phyloP scores from a whole-genome alignment of 2,797 vertebrate species.

The Coranthus polyacanthus region DNA sequence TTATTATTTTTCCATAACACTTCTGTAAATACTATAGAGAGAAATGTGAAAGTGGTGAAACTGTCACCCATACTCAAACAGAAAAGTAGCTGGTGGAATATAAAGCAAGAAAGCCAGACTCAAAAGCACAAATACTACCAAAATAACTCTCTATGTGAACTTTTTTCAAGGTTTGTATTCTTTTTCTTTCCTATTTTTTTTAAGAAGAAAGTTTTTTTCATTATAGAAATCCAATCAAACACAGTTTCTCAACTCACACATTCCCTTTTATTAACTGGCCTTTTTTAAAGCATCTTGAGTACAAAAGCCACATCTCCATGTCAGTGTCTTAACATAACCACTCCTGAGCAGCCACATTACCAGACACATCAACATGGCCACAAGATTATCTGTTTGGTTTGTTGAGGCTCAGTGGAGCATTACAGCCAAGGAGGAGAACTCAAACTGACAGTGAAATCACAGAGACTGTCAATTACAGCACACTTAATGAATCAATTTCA shows the following conservation, averaged over 20 bases:
- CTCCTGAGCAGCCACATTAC: slow-evolving; percentile 23
- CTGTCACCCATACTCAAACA: too few species aligned
- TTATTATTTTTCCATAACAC: too few species aligned
- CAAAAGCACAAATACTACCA: not conserved
- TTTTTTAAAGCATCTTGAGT: slow-evolving; percentile 14
- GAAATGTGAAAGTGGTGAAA: not conserved
- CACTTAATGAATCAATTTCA: slow-evolving; percentile 63
- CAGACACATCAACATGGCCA: slow-evolving; percentile 52
- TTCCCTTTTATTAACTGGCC: slow-evolving; percentile 11
- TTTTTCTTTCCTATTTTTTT: too few species aligned
- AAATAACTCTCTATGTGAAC: not conserved
- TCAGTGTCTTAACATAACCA: slow-evolving; percentile 32
- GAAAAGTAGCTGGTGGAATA: not conserved
- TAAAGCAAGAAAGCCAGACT: not conserved
- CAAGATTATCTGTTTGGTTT: slow-evolving; percentile 59
- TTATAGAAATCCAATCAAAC: not conserved
- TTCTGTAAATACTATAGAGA: not conserved
- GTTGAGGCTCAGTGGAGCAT: slow-evolving; percentile 35
- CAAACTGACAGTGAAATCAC: slow-evolving; percentile 60
- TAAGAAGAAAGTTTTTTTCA: not conserved
- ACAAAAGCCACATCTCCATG: slow-evolving; percentile 15
- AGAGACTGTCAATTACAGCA: slow-evolving; percentile 48
- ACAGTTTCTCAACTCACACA: not conserved
- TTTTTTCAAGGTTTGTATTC: too few species aligned
- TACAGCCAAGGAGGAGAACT: slow-evolving; percentile 28